Percentiles rank a stretch among this genome's conserved stretches.
Evolutionary conservation across 2,797 vertebrate genomes (phyloP).

Genomic region (Aotus griseimembra): DNA sequence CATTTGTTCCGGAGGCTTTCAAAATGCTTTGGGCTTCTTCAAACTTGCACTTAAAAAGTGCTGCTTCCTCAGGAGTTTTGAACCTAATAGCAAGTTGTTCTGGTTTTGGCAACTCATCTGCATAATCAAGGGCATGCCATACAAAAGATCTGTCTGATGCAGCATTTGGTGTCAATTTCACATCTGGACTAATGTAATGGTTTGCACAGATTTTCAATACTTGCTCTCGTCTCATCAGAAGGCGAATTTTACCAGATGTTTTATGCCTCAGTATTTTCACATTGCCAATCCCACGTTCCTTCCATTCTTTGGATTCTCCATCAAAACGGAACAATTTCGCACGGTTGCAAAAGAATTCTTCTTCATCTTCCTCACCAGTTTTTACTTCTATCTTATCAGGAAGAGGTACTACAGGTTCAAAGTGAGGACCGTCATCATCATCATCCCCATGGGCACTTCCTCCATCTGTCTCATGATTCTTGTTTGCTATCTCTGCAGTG

Average conservation of each 20-base stretch:
- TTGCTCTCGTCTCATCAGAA: constrained; percentile 98
- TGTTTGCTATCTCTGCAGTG: constrained; percentile 84
- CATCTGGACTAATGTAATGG: constrained; percentile 96
- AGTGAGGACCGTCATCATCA: constrained; percentile 98
- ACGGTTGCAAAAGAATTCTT: constrained; percentile 97
- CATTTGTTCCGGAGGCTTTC: constrained; percentile 79
- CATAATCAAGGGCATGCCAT: constrained; percentile 98
- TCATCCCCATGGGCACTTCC: constrained; percentile 93
- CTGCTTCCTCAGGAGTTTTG: constrained; percentile 96
- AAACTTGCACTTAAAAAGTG: constrained; percentile 95
- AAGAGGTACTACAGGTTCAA: constrained; percentile 98
- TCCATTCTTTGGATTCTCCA: constrained; percentile 96
- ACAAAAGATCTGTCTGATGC: constrained; percentile 98
- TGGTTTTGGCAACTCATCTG: constrained; percentile 94
- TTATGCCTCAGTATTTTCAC: constrained; percentile 96
- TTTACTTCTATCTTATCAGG: constrained; percentile 98
- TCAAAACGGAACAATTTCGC: constrained; percentile 97
- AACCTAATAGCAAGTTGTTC: constrained; percentile 98
- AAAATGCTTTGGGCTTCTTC: constrained; percentile 92
- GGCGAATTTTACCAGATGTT: constrained; percentile 94
- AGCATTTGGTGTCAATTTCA: constrained; percentile 94
- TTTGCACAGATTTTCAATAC: constrained; percentile 99
- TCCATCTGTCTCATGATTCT: constrained; percentile 90
- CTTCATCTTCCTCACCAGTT: constrained; percentile 98
- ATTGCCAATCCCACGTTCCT: constrained; percentile 96